Evolutionary conservation across 2,888 invertebrate genomes (phyloP), one percentile per base, ranked within the genome.

Genomic region (Periphyllus acericola): DNA sequence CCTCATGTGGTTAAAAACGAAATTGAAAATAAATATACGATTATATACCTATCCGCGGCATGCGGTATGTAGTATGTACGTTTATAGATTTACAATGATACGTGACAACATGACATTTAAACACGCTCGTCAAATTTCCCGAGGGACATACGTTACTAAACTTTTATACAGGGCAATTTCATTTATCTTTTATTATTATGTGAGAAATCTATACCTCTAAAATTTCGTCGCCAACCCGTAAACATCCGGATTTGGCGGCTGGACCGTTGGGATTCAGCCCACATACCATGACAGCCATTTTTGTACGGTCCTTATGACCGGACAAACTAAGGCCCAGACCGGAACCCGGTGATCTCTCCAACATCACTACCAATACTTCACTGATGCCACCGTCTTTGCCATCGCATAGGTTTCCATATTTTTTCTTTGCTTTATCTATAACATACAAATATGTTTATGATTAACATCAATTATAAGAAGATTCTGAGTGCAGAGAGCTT

Each of bases 261-360:
- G 95, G 93, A 25, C 98, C 98, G 5, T 95, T 95, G 0, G 98
- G 96, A 92, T 98, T 96, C 85, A 99, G 93, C n/a, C 98, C 99
- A 90, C 98, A 98, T 52, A 99, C 95, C 92, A 98, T 98, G 89
- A 98, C 98, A 46, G 98, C 97, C 98, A 98, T 98, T 91, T 96
- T 95, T 91, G 95, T 96, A 79, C 98, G 94, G 92, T 99, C 98
- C 91, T 96, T 94, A 93, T 99, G 98, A 0, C 99, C 99, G 0
- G 98, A 97, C 90, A 99, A 93, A 87, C 97, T 97, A 89, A 99
- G 94, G 4, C 99, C 99, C 86, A 99, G 93, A 0, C 95, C 87
- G n/a, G 87, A 81, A 75, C 87, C 87, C 5, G 87, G 87, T 25
- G 87, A 81, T 32, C 87, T 55, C 80, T 87, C 87, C 34, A 87